Evolutionary conservation across 2,113 vertebrate genomes (phyloP), one percentile per base, ranked within the genome.

Genomic region (Dendropsophus ebraccatus): DNA sequence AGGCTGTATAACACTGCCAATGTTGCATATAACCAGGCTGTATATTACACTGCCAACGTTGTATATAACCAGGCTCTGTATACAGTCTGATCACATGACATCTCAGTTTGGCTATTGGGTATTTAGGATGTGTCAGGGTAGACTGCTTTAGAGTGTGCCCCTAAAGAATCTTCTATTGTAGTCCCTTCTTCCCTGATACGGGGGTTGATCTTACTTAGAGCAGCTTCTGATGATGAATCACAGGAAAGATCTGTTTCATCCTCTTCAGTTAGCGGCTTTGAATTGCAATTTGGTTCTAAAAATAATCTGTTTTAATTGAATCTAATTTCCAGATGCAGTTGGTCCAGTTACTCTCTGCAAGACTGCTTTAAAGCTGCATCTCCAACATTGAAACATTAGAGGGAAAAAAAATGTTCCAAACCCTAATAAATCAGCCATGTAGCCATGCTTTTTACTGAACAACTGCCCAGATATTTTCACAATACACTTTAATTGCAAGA

Each of bases 251-350:
- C 67, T 0, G 32, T 70, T 70, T 70, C 19, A 70, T 70, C 67
- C 67, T 41, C 67, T 70, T 10, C 9, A 37, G 67, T 70, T 37
- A 37, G 23, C 12, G 32, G 67, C 32, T 70, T 41, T 37, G 32
- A 70, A 70, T 70, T 70, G 67, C 35, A 70, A 70, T 70, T 37
- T 70, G 35, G 2, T 70, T 41, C 67, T 70, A 70, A 70, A 70
- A 70, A 70, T 70, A 70, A 70, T 70, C 32, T 0, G 3, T 41
- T 70, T 41, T 41, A 70, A 70, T 70, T 70, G 67, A 70, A 70
- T 70, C 67, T 70, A 32, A 21, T 70, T 70, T 70, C 32, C 67
- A 70, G 67, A 37, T 70, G 67, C 67, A 70, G 8, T 70, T 4
- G 67, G 32, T 70, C 35, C 67, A 41, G 4, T 69, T 69, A 30